Evolutionary conservation across 2,113 vertebrate genomes (phyloP), one percentile per base, ranked within the genome.

Genomic region (Leptobrachium leishanense): DNA sequence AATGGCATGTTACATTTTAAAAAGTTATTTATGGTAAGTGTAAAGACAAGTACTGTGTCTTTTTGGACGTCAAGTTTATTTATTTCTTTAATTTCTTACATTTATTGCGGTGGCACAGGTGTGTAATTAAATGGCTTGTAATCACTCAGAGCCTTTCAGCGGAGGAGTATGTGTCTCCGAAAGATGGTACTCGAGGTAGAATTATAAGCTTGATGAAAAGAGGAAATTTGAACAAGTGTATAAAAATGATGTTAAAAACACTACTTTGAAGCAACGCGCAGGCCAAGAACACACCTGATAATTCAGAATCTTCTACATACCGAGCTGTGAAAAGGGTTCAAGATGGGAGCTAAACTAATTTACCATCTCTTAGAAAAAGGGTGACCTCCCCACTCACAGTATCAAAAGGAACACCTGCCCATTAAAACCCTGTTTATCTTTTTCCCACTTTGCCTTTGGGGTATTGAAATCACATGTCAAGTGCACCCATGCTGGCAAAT

Each of bases 91-190:
- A 5, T 50, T 73, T 73, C 50, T 55, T 46, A 5, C 31, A 5
- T 46, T 75, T 67, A 20, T 44, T 62, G 57, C 41, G 46, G 7
- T 31, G 44, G 59, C 41, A 59, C 77, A 80, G 77, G 77, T 80
- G 77, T 74, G 71, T 46, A 80, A 80, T 80, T 80, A 80, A 71
- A 80, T 66, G 53, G 67, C 71, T 80, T 62, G 46, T 80, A 80
- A 80, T 80, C 77, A 80, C 77, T 80, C 68, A 31, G 63, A 80
- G 64, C 39, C 77, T 80, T 74, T 66, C 12, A 43, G 20, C 65
- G 72, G 73, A 59, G 44, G 70, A 74, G 71, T 55, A 50, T 66
- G 70, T 66, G 64, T 43, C 77, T 72, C n/a, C 43, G 59, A 73
- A 55, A 43, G 57, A 79, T 72, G 77, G 54, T 73, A 80, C 77